Conservation (phyloP, 1,140 invertebrate genomes). For the Caenorhabditis briggsae region DNA sequence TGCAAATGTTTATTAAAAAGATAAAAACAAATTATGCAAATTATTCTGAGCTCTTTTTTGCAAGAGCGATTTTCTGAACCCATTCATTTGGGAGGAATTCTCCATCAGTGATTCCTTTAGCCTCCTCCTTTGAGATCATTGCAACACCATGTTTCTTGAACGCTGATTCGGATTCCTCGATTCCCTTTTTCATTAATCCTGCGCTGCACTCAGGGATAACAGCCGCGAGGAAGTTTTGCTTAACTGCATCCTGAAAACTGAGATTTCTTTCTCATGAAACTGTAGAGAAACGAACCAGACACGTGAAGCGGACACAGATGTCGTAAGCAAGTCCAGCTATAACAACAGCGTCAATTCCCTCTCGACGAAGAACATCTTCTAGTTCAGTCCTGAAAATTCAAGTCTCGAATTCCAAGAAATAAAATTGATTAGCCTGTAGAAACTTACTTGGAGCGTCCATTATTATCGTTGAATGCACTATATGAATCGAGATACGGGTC, state of each 20-base stretch:
- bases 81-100: constrained; percentile 5
- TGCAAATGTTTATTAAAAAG: background rate
- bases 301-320: constrained; percentile 85
- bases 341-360: constrained; percentile 90
- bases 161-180: background rate
- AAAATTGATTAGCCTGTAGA: background rate
- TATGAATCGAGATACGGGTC: constrained; percentile 95
- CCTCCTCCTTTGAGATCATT: constrained; percentile 32
- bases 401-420: constrained; percentile 80
- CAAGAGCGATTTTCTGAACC: constrained; percentile 1
- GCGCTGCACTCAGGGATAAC: constrained; percentile 34
- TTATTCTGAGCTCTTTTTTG: background rate
- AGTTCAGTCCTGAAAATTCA: constrained; percentile 86
- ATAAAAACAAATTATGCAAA: background rate
- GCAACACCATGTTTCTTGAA: constrained; percentile 24
- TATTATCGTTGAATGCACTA: constrained; percentile 97
- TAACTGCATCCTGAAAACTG: constrained; percentile 27
- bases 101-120: background rate
- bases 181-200: constrained; percentile 28
- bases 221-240: constrained; percentile 27
- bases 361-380: constrained; percentile 85
- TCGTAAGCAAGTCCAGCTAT: constrained; percentile 95
- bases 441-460: constrained; percentile 77
- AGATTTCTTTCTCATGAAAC: background rate
- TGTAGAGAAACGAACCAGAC: background rate